Base-by-base conservation (phyloP, 2,888 invertebrate species). In the Eupithecia centaureata region DNA sequence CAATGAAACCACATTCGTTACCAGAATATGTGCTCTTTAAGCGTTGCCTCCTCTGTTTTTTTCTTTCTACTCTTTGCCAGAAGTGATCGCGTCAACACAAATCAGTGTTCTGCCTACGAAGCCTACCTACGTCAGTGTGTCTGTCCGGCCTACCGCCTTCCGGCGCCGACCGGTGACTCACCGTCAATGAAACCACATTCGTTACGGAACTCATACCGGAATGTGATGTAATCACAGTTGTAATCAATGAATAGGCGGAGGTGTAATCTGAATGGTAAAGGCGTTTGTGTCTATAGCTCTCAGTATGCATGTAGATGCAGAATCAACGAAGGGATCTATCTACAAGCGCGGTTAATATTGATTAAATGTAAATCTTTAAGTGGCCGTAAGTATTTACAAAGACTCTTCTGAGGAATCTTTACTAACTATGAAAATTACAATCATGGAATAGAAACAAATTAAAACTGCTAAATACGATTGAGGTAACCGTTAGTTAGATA, bases 111-210 rank as follows among this genome's bases (percentile, higher is more conserved):
- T 47, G 54, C 69, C 70, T 66, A 66, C 66, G 57, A 61, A 65
- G 71, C 61, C 65, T 64, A 47, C 68, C 68, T 68, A 68, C 67
- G 71, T 68, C 71, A 71, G 58, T 51, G 68, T 64, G 66, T 71
- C 71, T 65, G 68, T 67, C 65, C 70, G 67, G 66, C 70, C 63
- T 63, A 63, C 71, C n/a, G 47, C 47, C 47, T 47, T 47, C 47
- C 42, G 42, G 42, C 38, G 62, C 63, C 66, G 68, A 67, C 71
- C 68, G 70, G 70, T 71, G 70, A 71, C 65, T 71, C 70, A 71
- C 57, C 25, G n/a, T 60, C 69, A 66, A 65, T 63, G 60, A 63
- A 61, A 70, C 62, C 61, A 33, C 62, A 62, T 69, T 65, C 56
- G 65, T 63, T 51, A 65, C 69, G 63, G 65, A 64, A 61, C 30